Evolutionary conservation across 1,140 invertebrate genomes (phyloP), one percentile per base, ranked within the genome.

Genomic region (Drosophila sp.): DNA sequence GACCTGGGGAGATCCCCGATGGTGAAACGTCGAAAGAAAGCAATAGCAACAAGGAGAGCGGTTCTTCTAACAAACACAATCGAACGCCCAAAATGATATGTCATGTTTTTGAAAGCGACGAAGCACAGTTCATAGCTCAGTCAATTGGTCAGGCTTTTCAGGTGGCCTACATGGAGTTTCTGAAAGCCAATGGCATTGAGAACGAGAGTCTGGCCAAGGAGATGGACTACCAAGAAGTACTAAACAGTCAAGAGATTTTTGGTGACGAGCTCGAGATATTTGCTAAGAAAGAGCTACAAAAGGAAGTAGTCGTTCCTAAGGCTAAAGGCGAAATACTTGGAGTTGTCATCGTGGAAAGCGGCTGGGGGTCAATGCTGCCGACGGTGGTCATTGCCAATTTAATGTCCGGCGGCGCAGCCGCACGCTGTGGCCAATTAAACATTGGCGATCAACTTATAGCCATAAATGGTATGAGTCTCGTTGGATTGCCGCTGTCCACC

Each of bases 391-490:
- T 99, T 76, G 99, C 99, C 18, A 99, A 99, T 93, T 94, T 99
- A 76, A 97, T 97, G 72, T 98, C 98, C 6, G 95, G 96, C 6
- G 98, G 98, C 9, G 98, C 99, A 1, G 98, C 98, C 9, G 98
- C 98, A 0, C 93, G 98, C 34, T 99, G 98, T 92, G 98, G 98
- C 32, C 97, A 99, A 84, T 94, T 99, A 7, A 99, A 99, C 93
- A 99, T 99, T 92, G 99, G 99, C 36, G 99, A 99, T 94, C 98
- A 99, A 94, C 98, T 99, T 90, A 99, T 99, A 89, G 98, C 98
- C 65, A 99, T 99, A 70, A 99, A 99, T 93, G 99, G 99, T 11
- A 97, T 99, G 62, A 99, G 97, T 82, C 94, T 99, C 34, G 99
- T 99, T 13, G 99, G 99, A 2, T 93, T 99, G 58, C 98, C 99